These are phyloP conservation scores for Bos indicus DNA, from an alignment of 2,113 vertebrate genomes.

Conservation along the genomic window DNA sequence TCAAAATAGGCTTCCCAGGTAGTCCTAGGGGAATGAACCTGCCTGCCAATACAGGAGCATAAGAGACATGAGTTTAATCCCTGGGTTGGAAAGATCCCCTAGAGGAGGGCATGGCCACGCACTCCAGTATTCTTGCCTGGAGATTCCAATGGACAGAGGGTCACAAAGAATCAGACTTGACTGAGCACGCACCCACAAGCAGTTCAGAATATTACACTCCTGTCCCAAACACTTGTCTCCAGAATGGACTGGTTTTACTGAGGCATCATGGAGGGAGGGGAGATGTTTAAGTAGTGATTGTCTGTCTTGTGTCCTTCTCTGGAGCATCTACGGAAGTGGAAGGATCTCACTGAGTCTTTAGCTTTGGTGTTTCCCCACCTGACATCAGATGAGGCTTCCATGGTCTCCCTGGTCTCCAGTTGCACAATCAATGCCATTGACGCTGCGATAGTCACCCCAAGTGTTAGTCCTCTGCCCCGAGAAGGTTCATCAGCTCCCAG, in stretches of 20 bases:
- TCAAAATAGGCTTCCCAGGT: background rate
- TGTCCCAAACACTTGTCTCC: background rate
- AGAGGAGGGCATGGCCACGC: background rate
- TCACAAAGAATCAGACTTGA: background rate
- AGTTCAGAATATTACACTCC: background rate
- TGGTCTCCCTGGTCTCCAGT: background rate
- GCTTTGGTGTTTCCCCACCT: background rate
- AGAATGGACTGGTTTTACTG: background rate
- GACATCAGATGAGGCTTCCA: background rate
- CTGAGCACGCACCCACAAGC: background rate
- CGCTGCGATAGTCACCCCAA: background rate
- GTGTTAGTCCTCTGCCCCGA: background rate
- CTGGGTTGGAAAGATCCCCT: background rate
- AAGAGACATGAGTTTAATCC: background rate
- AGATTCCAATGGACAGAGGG: background rate
- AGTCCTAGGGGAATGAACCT: background rate
- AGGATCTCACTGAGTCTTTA: background rate
- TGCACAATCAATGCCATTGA: background rate
- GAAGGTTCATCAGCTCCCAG: background rate
- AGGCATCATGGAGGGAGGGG: background rate
- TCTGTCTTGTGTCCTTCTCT: background rate
- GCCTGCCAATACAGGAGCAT: background rate
- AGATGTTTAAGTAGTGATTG: background rate
- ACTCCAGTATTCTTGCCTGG: background rate
- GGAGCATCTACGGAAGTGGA: background rate